A percentile compares a stretch with the other conserved stretches of the same genome.
These are phyloP conservation scores for Takifugu flavidus DNA, from an alignment of 2,113 vertebrate genomes.

Conservation along the genomic window DNA sequence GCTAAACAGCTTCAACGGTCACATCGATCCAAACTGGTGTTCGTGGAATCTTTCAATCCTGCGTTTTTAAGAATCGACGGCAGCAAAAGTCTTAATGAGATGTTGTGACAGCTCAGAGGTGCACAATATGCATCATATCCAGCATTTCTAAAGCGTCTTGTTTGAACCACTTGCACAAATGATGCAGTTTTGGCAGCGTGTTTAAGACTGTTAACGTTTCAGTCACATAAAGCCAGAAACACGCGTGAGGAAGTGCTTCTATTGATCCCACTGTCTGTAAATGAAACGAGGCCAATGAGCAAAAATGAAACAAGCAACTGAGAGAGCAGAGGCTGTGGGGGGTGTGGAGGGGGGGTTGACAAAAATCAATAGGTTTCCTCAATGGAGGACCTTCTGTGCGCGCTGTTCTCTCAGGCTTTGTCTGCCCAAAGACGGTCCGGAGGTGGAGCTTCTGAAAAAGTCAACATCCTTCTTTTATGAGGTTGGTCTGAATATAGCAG, in stretches of 20 bases:
- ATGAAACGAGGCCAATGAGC: conserved; percentile 71
- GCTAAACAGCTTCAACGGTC: not conserved
- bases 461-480: conserved; percentile 48
- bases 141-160: conserved; percentile 71
- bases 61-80: conserved; percentile 24
- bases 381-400: conserved; percentile 66
- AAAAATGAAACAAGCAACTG: conserved; percentile 75
- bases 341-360: conserved; percentile 29
- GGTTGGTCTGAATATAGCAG: conserved; percentile 11
- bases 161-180: conserved; percentile 73
- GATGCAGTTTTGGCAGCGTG: conserved; percentile 62
- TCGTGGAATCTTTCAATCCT: conserved; percentile 21
- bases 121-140: conserved; percentile 71
- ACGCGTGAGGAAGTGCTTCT: conserved; percentile 67
- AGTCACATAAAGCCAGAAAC: conserved; percentile 73
- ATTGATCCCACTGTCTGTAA: conserved; percentile 73
- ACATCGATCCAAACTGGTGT: conserved; percentile 11
- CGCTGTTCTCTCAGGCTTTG: conserved; percentile 65
- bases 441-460: conserved; percentile 25
- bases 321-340: conserved; percentile 23
- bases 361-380: conserved; percentile 75
- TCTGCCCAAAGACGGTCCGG: conserved; percentile 38
- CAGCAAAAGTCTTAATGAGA: conserved; percentile 42
- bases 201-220: conserved; percentile 63
- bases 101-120: conserved; percentile 50